Base-by-base conservation (phyloP, 1,140 invertebrate genomes). In the Drosophila tani region DNA sequence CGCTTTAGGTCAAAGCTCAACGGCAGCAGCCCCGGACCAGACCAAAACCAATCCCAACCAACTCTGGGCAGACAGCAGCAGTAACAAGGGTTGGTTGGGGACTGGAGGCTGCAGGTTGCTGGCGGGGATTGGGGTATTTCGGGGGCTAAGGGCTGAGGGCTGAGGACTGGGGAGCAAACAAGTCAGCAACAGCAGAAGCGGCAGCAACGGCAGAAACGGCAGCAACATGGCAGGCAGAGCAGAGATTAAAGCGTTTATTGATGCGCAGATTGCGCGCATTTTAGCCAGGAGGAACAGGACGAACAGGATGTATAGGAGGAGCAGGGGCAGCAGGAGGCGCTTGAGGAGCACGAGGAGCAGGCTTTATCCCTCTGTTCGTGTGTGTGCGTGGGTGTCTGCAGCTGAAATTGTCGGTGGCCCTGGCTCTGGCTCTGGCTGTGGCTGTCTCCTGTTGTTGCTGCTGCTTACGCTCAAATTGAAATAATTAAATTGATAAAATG, bases 401-500 rank as follows among this genome's bases (percentile, higher is more conserved):
- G 53, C 53, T 55, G 53, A 55, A 55, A 21, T 55, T 55, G 32
- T 50, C 50, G 45, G 62, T 67, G 56, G 17, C 19, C 32, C 65
- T 60, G 75, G 81, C 64, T 46, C 74, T 81, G 58, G 78, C 49
- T 47, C 65, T 60, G 75, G 81, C 64, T 46, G 74, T 81, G 58
- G 78, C 49, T 82, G 79, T 73, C 56, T 53, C 74, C 55, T 78
- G 76, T 40, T 68, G 73, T 46, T 84, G 80, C 51, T 64, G 73
- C 81, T 88, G 84, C 84, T 90, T 90, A 90, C 85, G 85, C 85
- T 88, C 81, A 90, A 90, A 90, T 90, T 90, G 85, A 90, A 90
- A 90, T 90, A 90, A 90, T 90, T 90, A 90, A 90, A 90, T 90
- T 90, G 85, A 90, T 90, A 90, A 90, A 90, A 90, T 90, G 85